Base-by-base conservation (phyloP, 2,113 vertebrate genomes). In the Antigone vipio region DNA sequence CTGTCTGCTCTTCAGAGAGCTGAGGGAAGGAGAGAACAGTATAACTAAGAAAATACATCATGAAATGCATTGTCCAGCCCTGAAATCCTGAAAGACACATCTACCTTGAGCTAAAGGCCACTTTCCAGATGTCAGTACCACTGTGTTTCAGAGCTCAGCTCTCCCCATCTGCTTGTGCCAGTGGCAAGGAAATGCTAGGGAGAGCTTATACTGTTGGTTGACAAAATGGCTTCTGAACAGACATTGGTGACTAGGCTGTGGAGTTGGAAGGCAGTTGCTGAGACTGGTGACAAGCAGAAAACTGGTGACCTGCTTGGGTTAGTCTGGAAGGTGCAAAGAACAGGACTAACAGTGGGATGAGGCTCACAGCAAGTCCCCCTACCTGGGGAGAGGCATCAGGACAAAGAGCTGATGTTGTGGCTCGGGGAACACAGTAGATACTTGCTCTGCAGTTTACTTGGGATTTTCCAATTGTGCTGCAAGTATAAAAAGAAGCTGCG, bases 41-140 rank as follows among this genome's bases (percentile, higher is more conserved):
- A 42, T 15, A 14, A 34, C 49, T 5, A 47, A 85, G 15, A 56
- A 56, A 34, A 56, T 11, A 17, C 45, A 29, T 11, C 34, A 3
- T 8, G 27, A 17, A 62, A 52, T 1, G 0, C 50, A 1, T 6
- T 4, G 5, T 24, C 22, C 58, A 30, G 24, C 59, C 12, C 17
- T 8, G 52, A 44, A 16, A 45, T 15, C 67, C 45, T 56, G 29
- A 44, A 42, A 56, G 42, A 10, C 16, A 5, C 18, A 5, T 23
- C 44, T 7, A 3, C 45, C 45, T 32, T 15, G 30, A 58, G 50
- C 34, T 49, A 0, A 55, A 13, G 30, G 3, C 38, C 17, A 0
- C 21, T 1, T 1, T 2, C 5, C 16, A 9, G n/a, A 9, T 7
- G 5, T 11, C 59, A 15, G 23, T 12, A 7, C 23, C 3, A 1